phyloP scores from a whole-genome alignment of 37 sponge, comb jelly and placozoan species.

The Agelas oroides region DNA sequence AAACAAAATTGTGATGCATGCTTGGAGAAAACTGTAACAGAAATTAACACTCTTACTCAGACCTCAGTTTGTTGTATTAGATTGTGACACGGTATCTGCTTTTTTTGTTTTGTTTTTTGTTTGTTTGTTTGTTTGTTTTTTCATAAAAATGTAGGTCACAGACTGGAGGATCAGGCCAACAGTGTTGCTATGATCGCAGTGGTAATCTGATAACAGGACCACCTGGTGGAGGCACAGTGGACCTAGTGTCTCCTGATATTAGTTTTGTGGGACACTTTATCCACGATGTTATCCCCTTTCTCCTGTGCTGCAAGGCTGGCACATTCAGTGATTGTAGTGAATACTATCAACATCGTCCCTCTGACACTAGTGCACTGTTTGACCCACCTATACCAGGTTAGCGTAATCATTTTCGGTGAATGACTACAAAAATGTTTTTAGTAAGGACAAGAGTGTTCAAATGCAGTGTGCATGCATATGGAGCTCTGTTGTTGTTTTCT shows the following conservation, averaged over 20 bases:
- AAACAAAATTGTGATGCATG: not conserved
- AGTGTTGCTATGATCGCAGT: slow-evolving; percentile 62
- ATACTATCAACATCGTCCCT: slow-evolving; percentile 59
- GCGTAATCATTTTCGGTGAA: no score
- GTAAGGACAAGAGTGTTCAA: no score
- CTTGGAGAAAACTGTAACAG: no score
- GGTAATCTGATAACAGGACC: slow-evolving; percentile 43
- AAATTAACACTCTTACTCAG: no score
- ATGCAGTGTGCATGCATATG: no score
- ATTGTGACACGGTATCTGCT: no score
- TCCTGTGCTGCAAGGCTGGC: slow-evolving; percentile 55
- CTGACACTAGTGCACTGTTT: slow-evolving; percentile 41
- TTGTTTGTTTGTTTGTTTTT: no score
- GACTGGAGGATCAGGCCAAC: slow-evolving; percentile 56
- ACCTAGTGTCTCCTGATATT: slow-evolving; percentile 15
- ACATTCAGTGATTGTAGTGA: slow-evolving; percentile 36
- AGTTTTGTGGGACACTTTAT: slow-evolving; percentile 17
- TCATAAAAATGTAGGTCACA: not conserved
- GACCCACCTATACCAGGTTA: slow-evolving; percentile 27
- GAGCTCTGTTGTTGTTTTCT: no score
- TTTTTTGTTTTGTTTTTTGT: no score
- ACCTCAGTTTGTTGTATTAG: no score
- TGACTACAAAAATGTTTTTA: no score
- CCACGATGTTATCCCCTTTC: slow-evolving; percentile 47
- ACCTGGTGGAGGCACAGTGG: slow-evolving; percentile 60